Conservation (phyloP, 2,888 invertebrate species). For the Philopedon plagiatum region DNA sequence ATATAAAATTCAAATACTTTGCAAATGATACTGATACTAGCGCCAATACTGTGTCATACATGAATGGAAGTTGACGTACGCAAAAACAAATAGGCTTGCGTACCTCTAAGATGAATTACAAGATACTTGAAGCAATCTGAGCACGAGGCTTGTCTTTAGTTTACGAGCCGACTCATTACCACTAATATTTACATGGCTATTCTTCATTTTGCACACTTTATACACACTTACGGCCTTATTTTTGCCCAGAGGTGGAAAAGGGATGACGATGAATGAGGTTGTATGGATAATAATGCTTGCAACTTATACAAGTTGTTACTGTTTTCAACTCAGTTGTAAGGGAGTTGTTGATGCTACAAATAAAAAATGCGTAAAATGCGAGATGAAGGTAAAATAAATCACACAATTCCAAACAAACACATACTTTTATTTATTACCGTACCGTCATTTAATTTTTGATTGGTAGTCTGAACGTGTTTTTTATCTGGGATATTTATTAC, state of each 20-base stretch:
- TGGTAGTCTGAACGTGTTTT: too few species aligned
- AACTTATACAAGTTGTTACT: neutral
- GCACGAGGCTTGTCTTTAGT: slow-evolving; percentile 36
- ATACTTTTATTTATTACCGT: neutral
- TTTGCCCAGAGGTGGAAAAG: neutral
- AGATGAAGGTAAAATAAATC: too few species aligned
- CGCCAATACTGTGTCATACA: slow-evolving; percentile 18
- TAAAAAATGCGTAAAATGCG: too few species aligned
- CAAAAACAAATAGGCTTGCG: slow-evolving; percentile 38
- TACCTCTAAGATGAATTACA: slow-evolving; percentile 34
- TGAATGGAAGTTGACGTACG: slow-evolving; percentile 33
- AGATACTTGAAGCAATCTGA: slow-evolving; percentile 28
- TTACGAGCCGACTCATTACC: slow-evolving; percentile 39
- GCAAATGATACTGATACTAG: slow-evolving; percentile 25
- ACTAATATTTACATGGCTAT: slow-evolving; percentile 23
- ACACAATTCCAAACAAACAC: too few species aligned
- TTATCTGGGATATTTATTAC: too few species aligned
- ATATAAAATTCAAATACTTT: slow-evolving; percentile 13
- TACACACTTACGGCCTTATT: slow-evolving; percentile 11
- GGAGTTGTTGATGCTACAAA: too few species aligned
- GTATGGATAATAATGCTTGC: neutral
- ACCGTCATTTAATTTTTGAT: too few species aligned
- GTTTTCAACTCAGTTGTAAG: neutral
- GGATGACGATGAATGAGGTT: slow-evolving; percentile 11
- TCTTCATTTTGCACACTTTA: slow-evolving; percentile 29